Percentiles rank a stretch among this genome's conserved stretches.
Conservation (phyloP, 2,888 invertebrate genomes). For the Protodeltote pygarga region DNA sequence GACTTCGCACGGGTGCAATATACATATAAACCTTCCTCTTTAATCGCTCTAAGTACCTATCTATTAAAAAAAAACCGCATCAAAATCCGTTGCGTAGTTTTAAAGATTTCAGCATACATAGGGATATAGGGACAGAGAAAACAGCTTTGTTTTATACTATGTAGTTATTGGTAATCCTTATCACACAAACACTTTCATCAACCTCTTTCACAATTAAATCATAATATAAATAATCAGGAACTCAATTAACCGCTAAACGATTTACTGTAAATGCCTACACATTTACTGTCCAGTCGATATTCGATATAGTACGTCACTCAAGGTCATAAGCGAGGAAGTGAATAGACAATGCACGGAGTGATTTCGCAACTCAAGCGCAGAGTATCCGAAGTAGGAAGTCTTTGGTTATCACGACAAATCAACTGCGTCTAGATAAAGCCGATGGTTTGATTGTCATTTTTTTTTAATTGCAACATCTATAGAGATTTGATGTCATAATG, state of each 20-base stretch:
- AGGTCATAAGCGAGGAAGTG: slow-evolving; percentile 45
- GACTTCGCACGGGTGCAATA: too few relatives aligned
- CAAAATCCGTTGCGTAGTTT: too few relatives aligned
- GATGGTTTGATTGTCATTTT: slow-evolving; percentile 11
- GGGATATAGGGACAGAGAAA: too few relatives aligned
- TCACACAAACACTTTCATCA: too few relatives aligned
- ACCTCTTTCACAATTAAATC: too few relatives aligned
- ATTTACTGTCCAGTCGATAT: slow-evolving; percentile 25
- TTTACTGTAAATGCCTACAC: slow-evolving; percentile 15
- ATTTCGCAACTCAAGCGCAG: slow-evolving; percentile 65
- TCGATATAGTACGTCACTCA: slow-evolving; percentile 37
- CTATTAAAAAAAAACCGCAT: too few relatives aligned
- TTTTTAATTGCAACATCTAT: slow-evolving; percentile 10
- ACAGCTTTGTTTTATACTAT: too few relatives aligned
- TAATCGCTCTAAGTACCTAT: too few relatives aligned
- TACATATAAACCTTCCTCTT: too few relatives aligned
- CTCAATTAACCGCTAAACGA: background rate
- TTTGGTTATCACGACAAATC: slow-evolving; percentile 61
- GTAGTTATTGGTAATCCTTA: too few relatives aligned
- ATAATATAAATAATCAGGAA: too few relatives aligned
- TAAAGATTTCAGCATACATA: too few relatives aligned
- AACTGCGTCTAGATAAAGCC: slow-evolving; percentile 35
- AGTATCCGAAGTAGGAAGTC: slow-evolving; percentile 69
- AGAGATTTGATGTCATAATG: background rate
- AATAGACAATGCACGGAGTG: slow-evolving; percentile 43